Base-by-base conservation (phyloP, 2,113 vertebrate species). In the Candoia aspera region DNA sequence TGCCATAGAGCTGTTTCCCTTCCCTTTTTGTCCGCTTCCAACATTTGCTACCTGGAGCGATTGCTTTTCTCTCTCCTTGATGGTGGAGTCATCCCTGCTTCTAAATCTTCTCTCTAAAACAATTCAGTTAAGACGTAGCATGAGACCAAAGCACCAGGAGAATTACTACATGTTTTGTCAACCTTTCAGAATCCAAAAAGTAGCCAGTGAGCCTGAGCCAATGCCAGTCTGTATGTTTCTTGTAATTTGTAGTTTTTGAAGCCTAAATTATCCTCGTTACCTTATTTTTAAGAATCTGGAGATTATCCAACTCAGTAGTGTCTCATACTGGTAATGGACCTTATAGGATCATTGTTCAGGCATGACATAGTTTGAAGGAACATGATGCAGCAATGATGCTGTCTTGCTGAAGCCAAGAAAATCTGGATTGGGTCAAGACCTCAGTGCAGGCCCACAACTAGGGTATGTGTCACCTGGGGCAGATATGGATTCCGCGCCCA, bases 21-120 rank as follows among this genome's bases (percentile, higher is more conserved):
- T 79, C 68, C n/a, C n/a, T 13, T 21, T 79, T 37, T 8, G 68
- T 19, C 68, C 33, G 8, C 68, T 79, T 79, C 68, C 68, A 79
- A 37, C 2, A 37, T 79, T 79, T 79, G 68, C 17, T 79, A 37
- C 33, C 6, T 33, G n/a, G 17, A 73, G n/a, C 15, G n/a, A 73
- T 15, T 33, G 15, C 15, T 73, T n/a, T n/a, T 73, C 33, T 73
- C 15, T 73, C n/a, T 73, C 68, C n/a, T 79, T 79, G 68, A 37
- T 2, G 21, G 73, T 21, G 37, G 2, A 79, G 33, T 21, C 33
- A 79, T 9, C 68, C 33, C 15, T 58, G 57, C 8, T 37, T 87
- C 88, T 92, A 23, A 83, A 86, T 92, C 29, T 59, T 93, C 88
- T 62, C 8, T 53, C 23, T 79, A 37, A 49, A 33, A 37, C n/a